Percentiles rank a stretch among this genome's conserved stretches.
Evolutionary conservation across 2,888 invertebrate genomes (phyloP).

Genomic region (Chromoteleia sp.): DNA sequence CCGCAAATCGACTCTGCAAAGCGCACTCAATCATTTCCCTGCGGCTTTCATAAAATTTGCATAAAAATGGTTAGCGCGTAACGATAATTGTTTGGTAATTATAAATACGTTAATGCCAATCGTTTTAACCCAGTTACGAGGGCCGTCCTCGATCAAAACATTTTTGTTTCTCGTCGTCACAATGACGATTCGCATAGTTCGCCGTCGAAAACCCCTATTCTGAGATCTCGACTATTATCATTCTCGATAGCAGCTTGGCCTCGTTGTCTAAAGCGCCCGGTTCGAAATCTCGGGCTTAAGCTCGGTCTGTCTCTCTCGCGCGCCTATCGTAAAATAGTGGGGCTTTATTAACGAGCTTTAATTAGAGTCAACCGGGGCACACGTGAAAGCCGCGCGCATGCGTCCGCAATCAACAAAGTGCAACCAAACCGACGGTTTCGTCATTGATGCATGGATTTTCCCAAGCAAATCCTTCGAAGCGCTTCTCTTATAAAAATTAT

Average conservation of each 20-base stretch:
- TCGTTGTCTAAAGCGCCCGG: slow-evolving; percentile 56
- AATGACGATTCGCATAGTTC: slow-evolving; percentile 37
- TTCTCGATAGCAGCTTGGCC: slow-evolving; percentile 60
- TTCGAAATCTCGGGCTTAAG: slow-evolving; percentile 70
- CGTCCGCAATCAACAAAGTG: slow-evolving; percentile 72
- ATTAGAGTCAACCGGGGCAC: slow-evolving; percentile 76
- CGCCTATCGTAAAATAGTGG: slow-evolving; percentile 73
- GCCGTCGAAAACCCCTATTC: slow-evolving; percentile 33
- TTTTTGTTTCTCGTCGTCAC: slow-evolving; percentile 37
- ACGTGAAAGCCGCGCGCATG: slow-evolving; percentile 65
- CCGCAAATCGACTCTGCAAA: slow-evolving; percentile 8
- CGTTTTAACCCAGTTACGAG: slow-evolving; percentile 25
- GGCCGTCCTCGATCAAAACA: slow-evolving; percentile 22
- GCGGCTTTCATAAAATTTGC: slow-evolving; percentile 19
- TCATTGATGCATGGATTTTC: slow-evolving; percentile 36
- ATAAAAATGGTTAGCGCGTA: slow-evolving; percentile 38
- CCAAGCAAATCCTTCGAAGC: not conserved
- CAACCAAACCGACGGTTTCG: slow-evolving; percentile 45
- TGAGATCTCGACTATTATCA: slow-evolving; percentile 52
- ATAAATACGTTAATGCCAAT: slow-evolving; percentile 23
- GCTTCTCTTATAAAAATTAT: not conserved
- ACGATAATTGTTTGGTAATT: slow-evolving; percentile 44
- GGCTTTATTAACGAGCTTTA: slow-evolving; percentile 80
- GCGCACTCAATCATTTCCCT: slow-evolving; percentile 32
- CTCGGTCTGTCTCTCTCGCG: slow-evolving; percentile 45